Percentiles rank a stretch among this genome's conserved stretches.
phyloP scores from a whole-genome alignment of 2,797 vertebrate genomes.

The Babyrousa celebensis region DNA sequence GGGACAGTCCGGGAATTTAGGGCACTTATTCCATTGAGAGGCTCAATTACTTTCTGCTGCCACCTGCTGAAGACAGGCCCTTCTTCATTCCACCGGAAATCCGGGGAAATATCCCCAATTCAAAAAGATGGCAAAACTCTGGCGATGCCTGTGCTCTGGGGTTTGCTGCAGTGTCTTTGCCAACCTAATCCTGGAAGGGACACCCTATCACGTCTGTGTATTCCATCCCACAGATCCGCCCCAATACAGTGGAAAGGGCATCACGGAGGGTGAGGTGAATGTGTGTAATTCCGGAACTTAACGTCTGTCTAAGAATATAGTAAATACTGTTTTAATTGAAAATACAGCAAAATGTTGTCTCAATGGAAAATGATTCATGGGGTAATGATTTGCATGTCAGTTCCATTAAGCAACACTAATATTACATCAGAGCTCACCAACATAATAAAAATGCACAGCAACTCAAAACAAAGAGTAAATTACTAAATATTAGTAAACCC shows the following conservation, averaged over 20 bases:
- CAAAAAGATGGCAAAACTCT: neutral
- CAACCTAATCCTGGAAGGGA: neutral
- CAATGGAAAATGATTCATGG: neutral
- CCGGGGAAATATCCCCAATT: neutral
- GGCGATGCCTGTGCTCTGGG: neutral
- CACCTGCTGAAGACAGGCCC: neutral
- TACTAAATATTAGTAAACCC: neutral
- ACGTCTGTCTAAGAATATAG: neutral
- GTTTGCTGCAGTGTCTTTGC: neutral
- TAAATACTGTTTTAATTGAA: neutral
- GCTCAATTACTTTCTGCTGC: neutral
- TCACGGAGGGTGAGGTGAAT: neutral
- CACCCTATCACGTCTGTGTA: accelerated
- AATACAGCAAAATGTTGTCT: no score
- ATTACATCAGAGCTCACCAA: neutral
- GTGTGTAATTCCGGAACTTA: neutral
- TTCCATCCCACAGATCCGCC: neutral
- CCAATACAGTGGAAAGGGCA: accelerated
- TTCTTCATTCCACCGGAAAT: neutral
- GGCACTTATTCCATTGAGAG: neutral
- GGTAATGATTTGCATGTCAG: neutral
- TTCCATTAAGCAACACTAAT: neutral
- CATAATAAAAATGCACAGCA: no score
- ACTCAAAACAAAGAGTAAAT: neutral
- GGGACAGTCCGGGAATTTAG: neutral